These are phyloP conservation scores for Drosophila mettleri DNA, from an alignment of 2,888 invertebrate genomes.

Conservation along the genomic window DNA sequence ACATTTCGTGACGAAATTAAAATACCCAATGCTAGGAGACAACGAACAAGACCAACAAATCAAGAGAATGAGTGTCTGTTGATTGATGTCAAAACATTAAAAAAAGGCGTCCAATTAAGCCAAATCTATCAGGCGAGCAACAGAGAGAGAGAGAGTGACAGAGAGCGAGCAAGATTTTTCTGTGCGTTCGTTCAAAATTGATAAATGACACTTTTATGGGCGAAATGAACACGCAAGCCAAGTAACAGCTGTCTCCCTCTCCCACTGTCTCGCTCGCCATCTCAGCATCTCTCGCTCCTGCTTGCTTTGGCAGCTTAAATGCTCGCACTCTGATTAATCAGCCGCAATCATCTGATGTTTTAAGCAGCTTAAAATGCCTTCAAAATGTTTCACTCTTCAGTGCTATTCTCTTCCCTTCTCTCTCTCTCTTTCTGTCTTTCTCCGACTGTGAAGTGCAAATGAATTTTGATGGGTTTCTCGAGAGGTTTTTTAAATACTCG, in stretches of 20 bases:
- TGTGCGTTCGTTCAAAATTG: slow-evolving; percentile 54
- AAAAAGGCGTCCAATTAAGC: slow-evolving; percentile 76
- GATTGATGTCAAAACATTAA: slow-evolving; percentile 77
- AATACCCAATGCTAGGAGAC: slow-evolving; percentile 1
- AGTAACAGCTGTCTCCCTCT: background rate
- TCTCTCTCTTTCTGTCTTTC: background rate
- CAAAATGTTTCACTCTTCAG: slow-evolving; percentile 32
- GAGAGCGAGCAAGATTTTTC: slow-evolving; percentile 18
- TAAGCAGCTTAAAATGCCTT: slow-evolving; percentile 76
- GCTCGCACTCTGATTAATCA: slow-evolving; percentile 80
- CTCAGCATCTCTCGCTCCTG: background rate
- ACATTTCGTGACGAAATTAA: background rate
- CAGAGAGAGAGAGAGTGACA: background rate
- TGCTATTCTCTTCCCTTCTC: background rate
- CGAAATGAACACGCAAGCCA: slow-evolving; percentile 61
- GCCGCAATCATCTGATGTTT: slow-evolving; percentile 81
- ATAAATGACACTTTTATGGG: slow-evolving; percentile 81
- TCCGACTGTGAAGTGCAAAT: slow-evolving; percentile 70
- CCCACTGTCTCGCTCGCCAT: background rate
- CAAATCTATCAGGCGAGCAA: slow-evolving; percentile 63
- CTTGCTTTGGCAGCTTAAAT: slow-evolving; percentile 64
- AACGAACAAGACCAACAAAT: slow-evolving; percentile 14
- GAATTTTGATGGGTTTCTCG: slow-evolving; percentile 76
- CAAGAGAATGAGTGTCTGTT: slow-evolving; percentile 60
- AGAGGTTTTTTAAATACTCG: slow-evolving; percentile 23